Evolutionary conservation across 2,113 vertebrate species (phyloP).

Genomic region (Pterophyllum scalare): DNA sequence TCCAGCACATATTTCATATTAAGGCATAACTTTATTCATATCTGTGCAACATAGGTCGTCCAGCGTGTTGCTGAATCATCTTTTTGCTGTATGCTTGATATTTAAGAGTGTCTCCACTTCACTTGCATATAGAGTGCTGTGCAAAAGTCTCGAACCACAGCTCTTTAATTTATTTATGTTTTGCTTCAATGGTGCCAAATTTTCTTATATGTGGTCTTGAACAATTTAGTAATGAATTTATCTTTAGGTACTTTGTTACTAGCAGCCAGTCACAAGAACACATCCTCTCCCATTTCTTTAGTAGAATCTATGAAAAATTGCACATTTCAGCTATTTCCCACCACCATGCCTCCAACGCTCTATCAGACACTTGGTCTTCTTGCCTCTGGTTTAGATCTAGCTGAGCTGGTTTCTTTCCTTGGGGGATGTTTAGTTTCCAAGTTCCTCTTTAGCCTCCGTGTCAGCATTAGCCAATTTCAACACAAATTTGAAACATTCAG

Average conservation of each 20-base stretch:
- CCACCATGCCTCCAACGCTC: fast-evolving
- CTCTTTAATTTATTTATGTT: no score
- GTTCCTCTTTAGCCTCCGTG: no score
- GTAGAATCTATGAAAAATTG: neutral
- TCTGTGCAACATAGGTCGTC: fast-evolving
- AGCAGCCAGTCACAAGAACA: no score
- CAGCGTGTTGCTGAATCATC: neutral
- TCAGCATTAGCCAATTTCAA: neutral
- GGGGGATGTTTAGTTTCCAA: no score
- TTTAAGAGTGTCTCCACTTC: neutral
- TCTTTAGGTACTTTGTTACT: no score
- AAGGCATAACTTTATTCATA: neutral
- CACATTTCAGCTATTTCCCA: fast-evolving
- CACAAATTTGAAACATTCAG: neutral
- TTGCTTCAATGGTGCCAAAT: no score
- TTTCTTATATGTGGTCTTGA: no score
- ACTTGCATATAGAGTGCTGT: fast-evolving
- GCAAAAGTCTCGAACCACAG: no score
- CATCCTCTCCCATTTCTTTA: no score
- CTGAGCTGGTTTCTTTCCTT: neutral
- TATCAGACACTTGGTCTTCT: neutral
- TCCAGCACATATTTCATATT: neutral
- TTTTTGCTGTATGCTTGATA: neutral
- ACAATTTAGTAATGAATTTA: no score
- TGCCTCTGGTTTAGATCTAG: neutral